Base-by-base conservation (phyloP, 2,888 invertebrate genomes). In the Tortricodes alternella region DNA sequence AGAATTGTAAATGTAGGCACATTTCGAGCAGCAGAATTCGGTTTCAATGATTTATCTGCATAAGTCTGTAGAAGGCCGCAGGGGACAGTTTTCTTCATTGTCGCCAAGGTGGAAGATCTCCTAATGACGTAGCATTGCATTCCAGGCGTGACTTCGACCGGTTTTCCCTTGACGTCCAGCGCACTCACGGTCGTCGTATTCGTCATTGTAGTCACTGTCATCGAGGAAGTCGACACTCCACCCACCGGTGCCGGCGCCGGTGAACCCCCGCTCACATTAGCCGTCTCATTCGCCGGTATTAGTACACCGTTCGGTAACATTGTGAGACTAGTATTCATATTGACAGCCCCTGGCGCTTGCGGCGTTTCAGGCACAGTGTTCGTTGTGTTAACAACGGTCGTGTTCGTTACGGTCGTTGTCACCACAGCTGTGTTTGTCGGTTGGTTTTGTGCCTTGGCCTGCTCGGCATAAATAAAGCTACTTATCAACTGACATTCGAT, bases 41-140 rank as follows among this genome's bases (percentile, higher is more conserved):
- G 37, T 37, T 58, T 53, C 13, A 61, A 32, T 3, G 64, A 64
- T 48, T 60, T 55, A 9, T 60, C 46, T 2, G 64, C 58, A 16
- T 65, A 65, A 23, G 60, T 58, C 44, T 63, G 64, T 29, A 65
- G 37, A 23, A 63, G 44, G 2, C 58, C 63, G 51, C 64, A 65
- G 1, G 62, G 58, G 3, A 65, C 58, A 1, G 50, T 49, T 24
- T 58, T 58, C 38, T 46, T 63, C 59, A 62, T 49, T 35, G 21
- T 48, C n/a, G 53, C 49, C 1, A 44, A 35, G 29, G 7, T 37
- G 2, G 52, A 35, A n/a, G 48, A 59, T 24, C 27, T 37, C 11
- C 62, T 46, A 19, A 60, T 62, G n/a, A 65, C 60, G 41, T 61
- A 65, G 46, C 64, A 65, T 44, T 59, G 38, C 64, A 62, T 63